phyloP scores from a whole-genome alignment of 2,888 invertebrate genomes.

The Macrophya annulata region DNA sequence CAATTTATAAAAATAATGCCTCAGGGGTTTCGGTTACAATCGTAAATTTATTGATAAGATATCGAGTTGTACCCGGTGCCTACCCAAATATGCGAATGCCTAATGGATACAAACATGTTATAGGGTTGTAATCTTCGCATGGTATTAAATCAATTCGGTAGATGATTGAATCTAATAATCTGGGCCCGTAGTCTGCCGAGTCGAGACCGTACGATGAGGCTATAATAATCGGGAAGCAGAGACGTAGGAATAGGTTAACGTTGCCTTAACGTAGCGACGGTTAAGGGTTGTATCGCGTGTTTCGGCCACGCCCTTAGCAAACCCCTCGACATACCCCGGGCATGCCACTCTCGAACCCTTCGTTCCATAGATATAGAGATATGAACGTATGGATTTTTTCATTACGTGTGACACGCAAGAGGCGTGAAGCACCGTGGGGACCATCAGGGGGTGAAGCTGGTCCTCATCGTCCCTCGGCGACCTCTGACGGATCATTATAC shows the following conservation, averaged over 20 bases:
- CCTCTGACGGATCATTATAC: conserved; percentile 25
- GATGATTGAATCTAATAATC: conserved; percentile 27
- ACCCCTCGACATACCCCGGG: conserved; percentile 44
- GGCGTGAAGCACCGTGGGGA: conserved; percentile 9
- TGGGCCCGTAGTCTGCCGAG: neutral
- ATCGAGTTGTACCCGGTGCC: neutral
- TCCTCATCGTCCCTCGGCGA: conserved; percentile 21
- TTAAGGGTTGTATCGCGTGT: conserved; percentile 49
- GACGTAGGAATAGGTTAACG: conserved; percentile 30
- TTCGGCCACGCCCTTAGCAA: conserved; percentile 45
- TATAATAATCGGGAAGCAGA: neutral
- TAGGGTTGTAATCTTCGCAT: neutral
- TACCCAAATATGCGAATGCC: neutral
- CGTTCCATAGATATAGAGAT: conserved; percentile 36
- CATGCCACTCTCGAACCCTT: conserved; percentile 29
- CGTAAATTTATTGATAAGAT: neutral
- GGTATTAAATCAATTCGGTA: conserved; percentile 3
- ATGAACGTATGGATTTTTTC: conserved; percentile 49
- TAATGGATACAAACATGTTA: neutral
- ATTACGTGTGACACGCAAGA: conserved; percentile 40
- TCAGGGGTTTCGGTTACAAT: neutral
- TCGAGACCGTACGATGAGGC: neutral
- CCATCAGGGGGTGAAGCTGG: neutral
- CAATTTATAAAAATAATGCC: too few species aligned
- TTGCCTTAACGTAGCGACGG: conserved; percentile 19